Evolutionary conservation across 64 coral and sea anemone genomes (phyloP), one percentile per base, ranked within the genome.

Genomic region (Montipora cactus): DNA sequence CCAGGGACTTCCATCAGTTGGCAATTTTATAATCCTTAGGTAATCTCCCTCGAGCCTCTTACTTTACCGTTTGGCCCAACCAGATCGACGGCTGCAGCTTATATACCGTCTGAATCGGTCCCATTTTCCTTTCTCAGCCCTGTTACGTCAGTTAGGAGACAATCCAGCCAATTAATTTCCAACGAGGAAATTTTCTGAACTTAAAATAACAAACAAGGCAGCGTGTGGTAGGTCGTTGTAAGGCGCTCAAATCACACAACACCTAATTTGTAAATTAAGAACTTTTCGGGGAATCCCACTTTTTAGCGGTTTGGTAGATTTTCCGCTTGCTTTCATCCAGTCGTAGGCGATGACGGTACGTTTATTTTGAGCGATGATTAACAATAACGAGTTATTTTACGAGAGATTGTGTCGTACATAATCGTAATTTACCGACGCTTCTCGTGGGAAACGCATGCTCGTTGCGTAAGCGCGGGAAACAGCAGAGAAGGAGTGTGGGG

Each of bases 341-440:
- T 76, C 22, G 18, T 14, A 78, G 44, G 8, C 12, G 28, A 1
- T 76, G 74, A 76, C 10, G 74, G 46, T 45, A 78, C 46, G 76
- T 78, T 78, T 78, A 78, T 78, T 78, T 78, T 78, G 1, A 49
- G 76, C 12, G 11, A 78, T 78, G 76, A 78, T 78, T 78, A 19
- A 14, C 45, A 46, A 4, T 18, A 18, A 19, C 76, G 15, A 19
- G 12, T 16, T 16, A 13, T 49, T 14, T 50, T 78, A 49, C 76
- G 45, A 50, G 46, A 37, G 49, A 49, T 14, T 47, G 44, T 76
- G 15, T 78, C 76, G 76, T 49, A 5, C 0, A 12, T 49, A 1
- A 18, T 78, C 76, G 76, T 78, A 19, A 78, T 49, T 49, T 76
- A 50, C 1, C 14, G 76, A 48, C 9, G 47, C 22, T 76, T 71